Evolutionary conservation across 1,140 invertebrate genomes (phyloP).

Genomic region (Aphelinus atriplicis): DNA sequence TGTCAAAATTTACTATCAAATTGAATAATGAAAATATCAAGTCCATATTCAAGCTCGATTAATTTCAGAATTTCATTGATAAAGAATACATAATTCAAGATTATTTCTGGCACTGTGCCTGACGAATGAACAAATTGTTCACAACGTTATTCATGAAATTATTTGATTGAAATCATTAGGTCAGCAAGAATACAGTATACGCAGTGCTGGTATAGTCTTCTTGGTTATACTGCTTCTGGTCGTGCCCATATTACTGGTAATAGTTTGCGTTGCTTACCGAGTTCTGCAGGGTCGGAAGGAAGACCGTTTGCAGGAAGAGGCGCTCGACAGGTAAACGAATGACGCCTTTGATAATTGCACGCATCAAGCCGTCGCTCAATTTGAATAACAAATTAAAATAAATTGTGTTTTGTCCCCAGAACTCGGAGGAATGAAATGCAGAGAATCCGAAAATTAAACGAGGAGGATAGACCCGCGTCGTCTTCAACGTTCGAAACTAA

Average conservation of each 20-base stretch:
- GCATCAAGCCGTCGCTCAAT: too few species aligned
- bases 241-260: conserved; percentile 77
- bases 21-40: too few species aligned
- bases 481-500: conserved; percentile 38
- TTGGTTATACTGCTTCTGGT: conserved; percentile 80
- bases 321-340: conserved; percentile 52
- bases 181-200: conserved; percentile 80
- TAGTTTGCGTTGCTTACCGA: conserved; percentile 76
- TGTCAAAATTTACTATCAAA: not conserved
- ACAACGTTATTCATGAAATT: too few species aligned
- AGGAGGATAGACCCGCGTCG: conserved; percentile 50
- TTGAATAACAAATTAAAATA: too few species aligned
- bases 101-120: too few species aligned
- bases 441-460: conserved; percentile 53
- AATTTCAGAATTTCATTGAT: too few species aligned
- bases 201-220: conserved; percentile 79
- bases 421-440: conserved; percentile 53
- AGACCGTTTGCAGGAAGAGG: conserved; percentile 66
- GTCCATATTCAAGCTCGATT: too few species aligned
- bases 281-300: conserved; percentile 57
- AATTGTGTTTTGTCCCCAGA: conserved; percentile 38
- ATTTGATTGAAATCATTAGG: conserved; percentile 64
- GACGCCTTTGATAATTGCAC: too few species aligned
- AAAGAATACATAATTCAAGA: too few species aligned
- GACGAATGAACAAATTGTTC: too few species aligned